Base-by-base conservation (phyloP, 2,797 vertebrate species). In the Intellagama lesueurii region DNA sequence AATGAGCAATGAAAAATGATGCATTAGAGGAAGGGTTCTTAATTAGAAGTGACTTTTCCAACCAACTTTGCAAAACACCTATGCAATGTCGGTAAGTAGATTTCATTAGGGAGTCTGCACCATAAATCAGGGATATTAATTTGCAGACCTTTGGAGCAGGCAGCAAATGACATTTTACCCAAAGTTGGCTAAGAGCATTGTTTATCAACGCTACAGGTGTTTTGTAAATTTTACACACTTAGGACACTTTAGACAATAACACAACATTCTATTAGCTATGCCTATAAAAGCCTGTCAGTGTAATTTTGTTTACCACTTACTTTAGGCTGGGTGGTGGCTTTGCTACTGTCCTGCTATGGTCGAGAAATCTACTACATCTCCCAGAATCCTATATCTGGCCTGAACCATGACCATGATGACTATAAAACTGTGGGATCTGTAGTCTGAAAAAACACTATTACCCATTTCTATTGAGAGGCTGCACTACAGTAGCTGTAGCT, bases 1-100 rank as follows among this genome's bases (percentile, higher is more conserved):
- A 90, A 90, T 81, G 86, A 87, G 86, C 82, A 84, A 81, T 73
- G 76, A 88, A 90, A 90, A 87, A 87, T 83, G 68, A 83, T 84
- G 68, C 81, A 84, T 87, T 87, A 35, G 7, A 84, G 40, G 86
- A 80, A 72, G 28, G 56, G 49, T 73, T 80, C 56, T 87, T 87
- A 90, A 90, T 90, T 85, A 87, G 83, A 90, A 68, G 69, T 90
- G 86, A 75, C 76, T 84, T 90, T 28, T 30, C 87, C 16, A 12
- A 4, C 84, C 64, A 73, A 75, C 88, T 91, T 79, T 72, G 2
- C 3, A 73, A 56, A n/a, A 35, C 77, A 35, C 5, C 24, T 49
- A 2, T 85, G 30, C 0, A 0, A 40, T 30, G 40, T 30, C 4
- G 81, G 3, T 3, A 49, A 5, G 0, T 52, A 26, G n/a, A 26